A percentile compares a stretch with the other conserved stretches of the same genome.
Conservation (phyloP, 2,797 vertebrate genomes). For the Gymnothorax reevesii region DNA sequence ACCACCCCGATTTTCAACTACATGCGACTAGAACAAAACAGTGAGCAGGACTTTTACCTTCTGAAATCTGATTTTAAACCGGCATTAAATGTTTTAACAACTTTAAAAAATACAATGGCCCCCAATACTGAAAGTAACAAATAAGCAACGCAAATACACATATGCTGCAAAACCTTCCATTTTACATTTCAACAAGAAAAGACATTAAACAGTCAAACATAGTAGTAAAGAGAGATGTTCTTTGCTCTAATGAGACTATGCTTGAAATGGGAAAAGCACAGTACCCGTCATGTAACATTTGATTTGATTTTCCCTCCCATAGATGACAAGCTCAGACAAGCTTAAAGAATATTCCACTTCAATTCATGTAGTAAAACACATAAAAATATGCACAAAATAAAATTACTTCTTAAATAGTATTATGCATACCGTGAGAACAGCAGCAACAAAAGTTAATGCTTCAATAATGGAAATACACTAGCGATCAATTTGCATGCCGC, state of each 20-base stretch:
- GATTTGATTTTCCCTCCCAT: neutral
- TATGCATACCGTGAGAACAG: slow-evolving; percentile 28
- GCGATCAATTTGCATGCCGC: slow-evolving; percentile 30
- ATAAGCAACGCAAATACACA: slow-evolving; percentile 10
- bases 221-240: slow-evolving; percentile 19
- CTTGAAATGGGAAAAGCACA: slow-evolving; percentile 1
- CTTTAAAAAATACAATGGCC: slow-evolving; percentile 29
- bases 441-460: slow-evolving; percentile 47
- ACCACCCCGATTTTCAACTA: too few relatives aligned
- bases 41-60: too few relatives aligned
- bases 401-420: slow-evolving; percentile 30
- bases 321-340: neutral
- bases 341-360: slow-evolving; percentile 4
- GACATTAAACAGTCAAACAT: slow-evolving; percentile 33
- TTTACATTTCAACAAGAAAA: slow-evolving; percentile 7
- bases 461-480: slow-evolving; percentile 41
- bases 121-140: slow-evolving; percentile 15
- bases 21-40: too few relatives aligned
- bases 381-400: slow-evolving; percentile 59
- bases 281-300: neutral
- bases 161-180: slow-evolving; percentile 12
- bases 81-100: too few relatives aligned
- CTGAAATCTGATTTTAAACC: too few relatives aligned
- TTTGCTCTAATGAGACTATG: slow-evolving; percentile 23
- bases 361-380: slow-evolving; percentile 37